Percentiles rank a stretch among this genome's conserved stretches.
phyloP scores from a whole-genome alignment of 1,140 invertebrate genomes.

The Globodera rostochiensis region DNA sequence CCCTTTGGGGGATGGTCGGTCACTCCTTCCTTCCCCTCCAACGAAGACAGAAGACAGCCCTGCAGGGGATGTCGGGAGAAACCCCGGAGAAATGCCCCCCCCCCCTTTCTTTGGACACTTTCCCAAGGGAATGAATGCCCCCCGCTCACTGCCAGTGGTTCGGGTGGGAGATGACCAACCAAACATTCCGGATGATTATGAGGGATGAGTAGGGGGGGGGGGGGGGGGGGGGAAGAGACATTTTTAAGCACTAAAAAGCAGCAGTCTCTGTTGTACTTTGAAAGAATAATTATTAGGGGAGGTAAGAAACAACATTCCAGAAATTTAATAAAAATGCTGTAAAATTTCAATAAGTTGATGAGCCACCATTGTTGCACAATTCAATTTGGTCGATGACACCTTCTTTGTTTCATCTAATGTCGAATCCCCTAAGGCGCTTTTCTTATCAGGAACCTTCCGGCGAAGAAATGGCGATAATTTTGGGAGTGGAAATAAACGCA shows the following conservation, averaged over 20 bases:
- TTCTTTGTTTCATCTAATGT: not conserved
- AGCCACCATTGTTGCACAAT: not conserved
- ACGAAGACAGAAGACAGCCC: too few species aligned
- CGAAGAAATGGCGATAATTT: not conserved
- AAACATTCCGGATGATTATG: not conserved
- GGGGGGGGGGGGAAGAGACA: too few species aligned
- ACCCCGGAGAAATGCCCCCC: not conserved
- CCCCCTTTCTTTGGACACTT: not conserved
- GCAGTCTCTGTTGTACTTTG: too few species aligned
- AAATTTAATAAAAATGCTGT: not conserved
- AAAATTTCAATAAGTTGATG: too few species aligned
- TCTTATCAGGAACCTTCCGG: not conserved
- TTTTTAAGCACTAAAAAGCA: too few species aligned
- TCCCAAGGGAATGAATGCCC: not conserved
- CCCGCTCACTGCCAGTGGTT: not conserved
- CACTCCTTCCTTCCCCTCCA: not conserved
- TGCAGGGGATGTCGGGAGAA: too few species aligned
- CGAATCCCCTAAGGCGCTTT: not conserved
- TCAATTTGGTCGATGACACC: not conserved
- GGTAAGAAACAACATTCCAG: too few species aligned
- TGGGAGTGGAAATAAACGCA: not conserved
- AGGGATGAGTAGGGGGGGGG: not conserved
- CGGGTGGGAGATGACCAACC: not conserved
- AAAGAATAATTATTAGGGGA: too few species aligned
- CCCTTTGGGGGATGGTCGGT: not conserved